Evolutionary conservation across 2,888 invertebrate species (phyloP).

Genomic region (Callosobruchus maculatus): DNA sequence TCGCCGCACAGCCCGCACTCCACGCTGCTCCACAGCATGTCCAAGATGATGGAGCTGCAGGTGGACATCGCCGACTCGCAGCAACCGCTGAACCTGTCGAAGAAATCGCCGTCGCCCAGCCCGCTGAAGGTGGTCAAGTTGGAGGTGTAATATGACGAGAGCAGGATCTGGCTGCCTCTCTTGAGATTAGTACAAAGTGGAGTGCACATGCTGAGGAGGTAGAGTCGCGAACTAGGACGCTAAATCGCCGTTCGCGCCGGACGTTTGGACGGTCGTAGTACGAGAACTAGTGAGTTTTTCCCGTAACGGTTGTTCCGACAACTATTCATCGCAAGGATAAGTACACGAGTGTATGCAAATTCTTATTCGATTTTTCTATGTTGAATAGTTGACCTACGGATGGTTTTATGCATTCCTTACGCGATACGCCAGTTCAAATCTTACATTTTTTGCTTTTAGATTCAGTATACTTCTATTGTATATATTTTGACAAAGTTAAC

Average conservation of each 20-base stretch:
- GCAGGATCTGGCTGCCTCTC: slow-evolving; percentile 9
- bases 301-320: neutral
- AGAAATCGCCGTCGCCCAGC: slow-evolving; percentile 76
- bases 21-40: slow-evolving; percentile 43
- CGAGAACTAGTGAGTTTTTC: neutral
- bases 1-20: slow-evolving; percentile 45
- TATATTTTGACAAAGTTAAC: no score
- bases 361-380: no score
- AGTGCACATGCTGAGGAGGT: slow-evolving; percentile 27
- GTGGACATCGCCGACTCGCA: slow-evolving; percentile 78
- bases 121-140: slow-evolving; percentile 48
- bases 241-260: slow-evolving; percentile 13
- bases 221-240: neutral
- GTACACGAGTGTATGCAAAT: neutral
- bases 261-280: neutral
- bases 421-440: no score
- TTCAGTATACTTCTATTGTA: no score
- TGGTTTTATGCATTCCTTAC: neutral
- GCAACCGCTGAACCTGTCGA: slow-evolving; percentile 85
- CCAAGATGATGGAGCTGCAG: slow-evolving; percentile 69
- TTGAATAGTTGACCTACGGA: slow-evolving; percentile 1
- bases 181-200: slow-evolving; percentile 44
- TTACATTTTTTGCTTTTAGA: no score
- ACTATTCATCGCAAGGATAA: neutral
- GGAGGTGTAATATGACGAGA: slow-evolving; percentile 40